Evolutionary conservation across 1,140 invertebrate species (phyloP).

Genomic region (Sycobia sp.): DNA sequence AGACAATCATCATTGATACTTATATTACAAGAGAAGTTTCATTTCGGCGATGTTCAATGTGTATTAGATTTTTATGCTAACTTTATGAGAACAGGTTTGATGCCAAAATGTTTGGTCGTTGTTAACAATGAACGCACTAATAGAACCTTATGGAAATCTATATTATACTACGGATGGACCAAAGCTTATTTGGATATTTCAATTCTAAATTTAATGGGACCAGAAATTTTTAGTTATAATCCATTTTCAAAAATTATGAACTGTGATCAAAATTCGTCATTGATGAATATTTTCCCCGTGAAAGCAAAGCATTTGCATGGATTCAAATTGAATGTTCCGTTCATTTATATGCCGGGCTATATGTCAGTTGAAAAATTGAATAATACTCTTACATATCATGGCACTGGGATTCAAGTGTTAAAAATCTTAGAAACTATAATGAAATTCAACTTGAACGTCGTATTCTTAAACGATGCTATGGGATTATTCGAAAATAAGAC

Average conservation of each 20-base stretch:
- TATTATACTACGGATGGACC: constrained; percentile 5
- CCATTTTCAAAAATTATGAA: background rate
- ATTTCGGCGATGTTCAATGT: background rate
- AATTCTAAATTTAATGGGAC: background rate
- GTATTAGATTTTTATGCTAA: background rate
- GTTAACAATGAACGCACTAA: background rate
- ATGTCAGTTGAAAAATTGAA: background rate
- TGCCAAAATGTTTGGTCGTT: constrained; percentile 1
- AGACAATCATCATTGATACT: background rate
- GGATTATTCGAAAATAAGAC: too few relatives aligned
- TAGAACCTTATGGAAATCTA: background rate
- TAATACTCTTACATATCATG: background rate
- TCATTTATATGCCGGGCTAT: background rate
- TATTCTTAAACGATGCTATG: too few relatives aligned
- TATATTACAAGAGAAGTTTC: background rate
- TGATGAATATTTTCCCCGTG: background rate
- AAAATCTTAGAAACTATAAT: background rate
- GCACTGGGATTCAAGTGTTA: background rate
- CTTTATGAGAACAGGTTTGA: background rate
- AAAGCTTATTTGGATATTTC: background rate
- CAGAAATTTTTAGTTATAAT: background rate
- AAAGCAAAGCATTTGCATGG: background rate
- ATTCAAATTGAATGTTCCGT: background rate
- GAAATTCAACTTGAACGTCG: background rate
- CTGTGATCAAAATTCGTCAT: background rate